These are phyloP conservation scores for Eurosta solidaginis DNA, from an alignment of 1,140 invertebrate species.

Conservation along the genomic window DNA sequence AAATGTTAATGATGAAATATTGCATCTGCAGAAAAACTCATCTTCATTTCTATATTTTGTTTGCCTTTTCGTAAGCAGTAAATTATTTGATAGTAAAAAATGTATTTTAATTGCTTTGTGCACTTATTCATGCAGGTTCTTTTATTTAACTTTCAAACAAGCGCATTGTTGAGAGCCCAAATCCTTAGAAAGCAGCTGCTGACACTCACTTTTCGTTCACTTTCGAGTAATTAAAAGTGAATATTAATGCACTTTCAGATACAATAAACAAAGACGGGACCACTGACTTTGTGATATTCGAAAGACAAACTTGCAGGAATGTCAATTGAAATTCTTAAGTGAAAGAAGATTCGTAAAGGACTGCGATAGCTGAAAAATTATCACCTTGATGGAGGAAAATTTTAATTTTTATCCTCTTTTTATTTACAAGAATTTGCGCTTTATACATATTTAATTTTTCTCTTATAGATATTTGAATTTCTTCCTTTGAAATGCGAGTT, in stretches of 20 bases:
- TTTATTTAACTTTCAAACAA: too few species aligned
- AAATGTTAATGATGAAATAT: too few species aligned
- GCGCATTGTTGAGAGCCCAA: background rate
- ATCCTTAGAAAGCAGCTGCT: background rate
- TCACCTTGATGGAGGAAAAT: background rate
- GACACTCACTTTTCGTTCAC: background rate
- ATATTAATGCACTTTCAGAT: background rate
- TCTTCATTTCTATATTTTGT: too few species aligned
- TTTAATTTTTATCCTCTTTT: background rate
- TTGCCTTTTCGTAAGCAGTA: too few species aligned
- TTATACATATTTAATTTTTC: background rate
- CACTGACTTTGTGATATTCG: too few species aligned
- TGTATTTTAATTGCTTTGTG: too few species aligned
- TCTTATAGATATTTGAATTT: background rate
- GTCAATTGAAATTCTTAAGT: too few species aligned
- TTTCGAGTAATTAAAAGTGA: background rate
- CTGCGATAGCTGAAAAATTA: background rate
- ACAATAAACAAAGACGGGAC: background rate
- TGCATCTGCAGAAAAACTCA: too few species aligned
- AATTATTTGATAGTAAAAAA: too few species aligned
- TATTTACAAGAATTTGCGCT: background rate
- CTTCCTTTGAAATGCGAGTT: background rate
- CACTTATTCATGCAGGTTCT: too few species aligned
- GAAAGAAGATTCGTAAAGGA: too few species aligned
- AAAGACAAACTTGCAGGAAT: too few species aligned